These are phyloP conservation scores for Drosophila equinoxialis DNA, from an alignment of 1,140 invertebrate genomes.

Conservation along the genomic window DNA sequence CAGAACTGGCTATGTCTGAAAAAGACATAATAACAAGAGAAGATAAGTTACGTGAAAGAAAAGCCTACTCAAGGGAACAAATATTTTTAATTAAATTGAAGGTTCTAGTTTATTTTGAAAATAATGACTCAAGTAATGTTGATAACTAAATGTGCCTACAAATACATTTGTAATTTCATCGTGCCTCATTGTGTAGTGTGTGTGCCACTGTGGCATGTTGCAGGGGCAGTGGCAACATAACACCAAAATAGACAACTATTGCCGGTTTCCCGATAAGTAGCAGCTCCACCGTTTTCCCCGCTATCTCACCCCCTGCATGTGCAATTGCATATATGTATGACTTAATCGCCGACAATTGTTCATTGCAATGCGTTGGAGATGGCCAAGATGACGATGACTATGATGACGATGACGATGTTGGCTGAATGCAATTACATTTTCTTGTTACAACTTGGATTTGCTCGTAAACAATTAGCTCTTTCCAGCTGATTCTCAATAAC, in stretches of 20 bases:
- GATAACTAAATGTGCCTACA: no score
- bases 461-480: slow-evolving; percentile 50
- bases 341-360: slow-evolving; percentile 75
- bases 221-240: slow-evolving; percentile 19
- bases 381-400: slow-evolving; percentile 22
- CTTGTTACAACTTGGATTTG: slow-evolving; percentile 51
- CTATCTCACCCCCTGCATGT: not conserved
- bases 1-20: slow-evolving; percentile 65
- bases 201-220: not conserved
- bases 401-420: slow-evolving; percentile 23
- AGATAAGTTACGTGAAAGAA: not conserved
- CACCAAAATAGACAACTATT: slow-evolving; percentile 51
- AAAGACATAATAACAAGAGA: not conserved
- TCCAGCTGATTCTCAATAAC: slow-evolving; percentile 62
- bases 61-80: not conserved
- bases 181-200: slow-evolving; percentile 21
- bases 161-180: not conserved
- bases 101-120: no score
- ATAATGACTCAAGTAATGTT: no score
- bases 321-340: slow-evolving; percentile 63
- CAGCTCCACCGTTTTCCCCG: not conserved
- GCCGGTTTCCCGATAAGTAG: slow-evolving; percentile 21
- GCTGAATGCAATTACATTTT: slow-evolving; percentile 67
- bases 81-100: not conserved
- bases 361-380: slow-evolving; percentile 54